Percentiles rank a stretch among this genome's conserved stretches.
Evolutionary conservation across 2,797 vertebrate genomes (phyloP).

Genomic region (Sphenodon punctatus): DNA sequence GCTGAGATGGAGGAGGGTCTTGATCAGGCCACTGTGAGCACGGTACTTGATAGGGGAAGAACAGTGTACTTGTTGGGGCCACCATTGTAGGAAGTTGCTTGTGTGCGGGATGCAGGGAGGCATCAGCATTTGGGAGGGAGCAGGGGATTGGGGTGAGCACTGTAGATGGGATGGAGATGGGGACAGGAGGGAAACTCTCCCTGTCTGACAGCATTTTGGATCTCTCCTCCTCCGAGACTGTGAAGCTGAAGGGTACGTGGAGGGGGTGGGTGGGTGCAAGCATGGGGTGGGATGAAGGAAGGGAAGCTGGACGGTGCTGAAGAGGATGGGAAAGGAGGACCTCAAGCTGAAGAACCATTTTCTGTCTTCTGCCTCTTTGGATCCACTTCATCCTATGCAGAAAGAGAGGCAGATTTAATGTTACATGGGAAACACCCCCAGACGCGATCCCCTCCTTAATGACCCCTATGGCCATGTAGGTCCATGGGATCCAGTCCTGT

Average conservation of each 20-base stretch:
- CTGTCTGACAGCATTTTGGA: constrained; percentile 38
- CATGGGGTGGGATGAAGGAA: constrained; percentile 58
- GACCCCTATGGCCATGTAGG: no score
- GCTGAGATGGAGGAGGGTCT: constrained; percentile 47
- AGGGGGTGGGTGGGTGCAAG: constrained; percentile 54
- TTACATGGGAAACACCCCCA: background rate
- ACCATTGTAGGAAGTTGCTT: background rate
- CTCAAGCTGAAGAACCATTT: constrained; percentile 79
- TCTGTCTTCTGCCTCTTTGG: constrained; percentile 83
- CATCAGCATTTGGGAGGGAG: constrained; percentile 1
- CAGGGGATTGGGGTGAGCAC: constrained; percentile 19
- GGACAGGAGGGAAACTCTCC: constrained; percentile 25
- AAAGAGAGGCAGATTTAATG: background rate
- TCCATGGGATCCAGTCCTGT: no score
- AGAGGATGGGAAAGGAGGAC: constrained; percentile 22
- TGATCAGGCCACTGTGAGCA: constrained; percentile 37
- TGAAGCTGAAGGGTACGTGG: constrained; percentile 56
- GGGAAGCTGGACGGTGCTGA: constrained; percentile 44
- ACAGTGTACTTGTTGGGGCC: no score
- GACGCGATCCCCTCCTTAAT: background rate
- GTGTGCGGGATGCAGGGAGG: background rate
- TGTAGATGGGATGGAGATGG: background rate
- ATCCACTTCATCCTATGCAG: constrained; percentile 76
- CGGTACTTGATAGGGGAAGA: background rate
- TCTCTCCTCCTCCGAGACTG: constrained; percentile 55